Base-by-base conservation (phyloP, 1,140 invertebrate species). In the Apis laboriosa region DNA sequence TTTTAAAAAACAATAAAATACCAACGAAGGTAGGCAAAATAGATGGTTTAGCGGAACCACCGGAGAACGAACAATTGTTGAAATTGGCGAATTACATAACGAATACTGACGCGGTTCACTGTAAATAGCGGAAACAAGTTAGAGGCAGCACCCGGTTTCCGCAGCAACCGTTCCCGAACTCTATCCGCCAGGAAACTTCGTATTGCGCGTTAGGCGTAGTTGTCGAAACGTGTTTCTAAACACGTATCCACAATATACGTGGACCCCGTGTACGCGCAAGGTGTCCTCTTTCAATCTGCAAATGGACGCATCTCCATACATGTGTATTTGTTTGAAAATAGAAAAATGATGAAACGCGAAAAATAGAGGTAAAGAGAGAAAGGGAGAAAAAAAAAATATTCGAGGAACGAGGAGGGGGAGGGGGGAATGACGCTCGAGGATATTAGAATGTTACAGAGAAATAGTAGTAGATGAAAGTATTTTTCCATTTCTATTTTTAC, bases 141-240 rank as follows among this genome's bases (percentile, higher is more conserved):
- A 56, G 34, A 70, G 49, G 13, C 51, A 11, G 28, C 28, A 11
- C 66, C 34, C 34, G 2, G 43, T 70, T 78, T 67, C 34, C 66
- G 77, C 64, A 53, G 60, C 66, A 78, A 53, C 60, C 34, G 77
- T 78, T 78, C 51, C 77, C 34, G 66, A 78, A 60, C 66, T 78
- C 55, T 43, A 70, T 64, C 56, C 5, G 60, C 58, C 13, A 63
- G 60, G 70, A 80, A 80, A 80, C 68, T 72, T 72, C 9, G 77
- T 64, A 55, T 72, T 80, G 64, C 63, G 12, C 55, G 68, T 72
- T 80, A 60, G 51, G 56, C 43, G 43, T 9, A 64, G 60, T 72
- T 61, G 68, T 64, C 77, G 43, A 72, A 72, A 72, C 49, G 77
- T 51, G 60, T 72, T 24, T 19, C 49, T 51, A 66, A 12, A 24